Conservation (phyloP, 2,888 invertebrate genomes). For the Dynastes maya region DNA sequence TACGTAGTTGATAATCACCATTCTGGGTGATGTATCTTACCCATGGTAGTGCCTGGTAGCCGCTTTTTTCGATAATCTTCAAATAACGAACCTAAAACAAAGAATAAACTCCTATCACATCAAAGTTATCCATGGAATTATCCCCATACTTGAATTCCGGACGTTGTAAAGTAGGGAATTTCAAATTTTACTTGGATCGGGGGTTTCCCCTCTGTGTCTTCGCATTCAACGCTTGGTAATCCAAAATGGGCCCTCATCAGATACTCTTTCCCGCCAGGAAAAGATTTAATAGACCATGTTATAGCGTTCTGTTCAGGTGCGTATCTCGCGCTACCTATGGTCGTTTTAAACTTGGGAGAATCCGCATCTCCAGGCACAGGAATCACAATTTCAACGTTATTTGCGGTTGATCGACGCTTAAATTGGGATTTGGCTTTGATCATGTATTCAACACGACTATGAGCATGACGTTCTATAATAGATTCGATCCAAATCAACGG, state of each 20-base stretch:
- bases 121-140: constrained; percentile 5
- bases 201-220: constrained; percentile 95
- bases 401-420: constrained; percentile 96
- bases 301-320: constrained; percentile 97
- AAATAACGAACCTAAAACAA: constrained; percentile 82
- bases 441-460: constrained; percentile 98
- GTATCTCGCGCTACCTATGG: constrained; percentile 97
- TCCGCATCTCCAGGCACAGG: constrained; percentile 98
- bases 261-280: constrained; percentile 98
- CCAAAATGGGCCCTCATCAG: constrained; percentile 99
- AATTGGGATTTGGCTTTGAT: constrained; percentile 99
- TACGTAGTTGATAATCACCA: constrained; percentile 97
- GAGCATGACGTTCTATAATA: constrained; percentile 96
- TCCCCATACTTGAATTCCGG: constrained; percentile 92
- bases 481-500: constrained; percentile 99
- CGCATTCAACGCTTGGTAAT: constrained; percentile 94
- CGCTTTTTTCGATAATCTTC: constrained; percentile 99
- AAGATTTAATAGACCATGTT: constrained; percentile 98
- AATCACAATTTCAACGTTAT: constrained; percentile 98
- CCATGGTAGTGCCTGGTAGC: constrained; percentile 99
- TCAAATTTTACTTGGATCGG: constrained; percentile 99
- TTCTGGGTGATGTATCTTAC: constrained; percentile 99
- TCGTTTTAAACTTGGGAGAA: constrained; percentile 98
- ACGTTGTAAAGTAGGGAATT: constrained; percentile 99
- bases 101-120: constrained; percentile 14